Base-by-base conservation (phyloP, 2,888 invertebrate genomes). In the Physocephala rufipes region DNA sequence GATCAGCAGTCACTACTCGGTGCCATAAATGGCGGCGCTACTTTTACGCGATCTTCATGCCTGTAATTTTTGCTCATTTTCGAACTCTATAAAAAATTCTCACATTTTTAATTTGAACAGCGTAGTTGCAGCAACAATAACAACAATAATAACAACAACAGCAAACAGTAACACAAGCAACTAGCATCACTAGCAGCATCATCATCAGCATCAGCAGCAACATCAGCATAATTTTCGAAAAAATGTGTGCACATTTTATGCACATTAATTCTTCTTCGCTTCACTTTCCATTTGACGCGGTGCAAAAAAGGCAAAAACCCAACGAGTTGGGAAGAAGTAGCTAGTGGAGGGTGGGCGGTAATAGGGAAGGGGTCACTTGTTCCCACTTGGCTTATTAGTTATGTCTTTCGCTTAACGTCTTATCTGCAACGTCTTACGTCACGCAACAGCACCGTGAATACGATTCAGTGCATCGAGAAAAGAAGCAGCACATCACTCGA, bases 21-120 rank as follows among this genome's bases (percentile, higher is more conserved):
- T 7, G 5, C 36, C 15, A 21, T 36, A 58, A 55, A 67, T 43
- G 67, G 67, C 67, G 67, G 58, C 67, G 58, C 58, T 67, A 59
- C 7, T 67, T 26, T 49, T 5, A 28, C 43, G 7, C 43, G 61
- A 58, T 59, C 59, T 67, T 63, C 64, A 67, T 16, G 55, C 30
- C 19, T 5, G 5, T 21, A 7, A 21, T 53, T 53, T 53, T 53
- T 21, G 24, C 21, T 2, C 4, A 36, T 36, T 36, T 36, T 7
- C 4, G 9, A 36, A 36, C 4, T 36, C 36, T 53, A 15, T 43
- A 55, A 43, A 47, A 61, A 61, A 45, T 68, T 68, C 67, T 61
- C 67, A 67, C 66, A 61, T 68, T 61, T 59, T 68, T 68, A 68
- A 68, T 59, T 68, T 28, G 59, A 61, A n/a, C 53, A 55, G 12